Percentiles rank a stretch among this genome's conserved stretches.
Conservation (phyloP, 2,797 vertebrate species). For the Meda fulgida region DNA sequence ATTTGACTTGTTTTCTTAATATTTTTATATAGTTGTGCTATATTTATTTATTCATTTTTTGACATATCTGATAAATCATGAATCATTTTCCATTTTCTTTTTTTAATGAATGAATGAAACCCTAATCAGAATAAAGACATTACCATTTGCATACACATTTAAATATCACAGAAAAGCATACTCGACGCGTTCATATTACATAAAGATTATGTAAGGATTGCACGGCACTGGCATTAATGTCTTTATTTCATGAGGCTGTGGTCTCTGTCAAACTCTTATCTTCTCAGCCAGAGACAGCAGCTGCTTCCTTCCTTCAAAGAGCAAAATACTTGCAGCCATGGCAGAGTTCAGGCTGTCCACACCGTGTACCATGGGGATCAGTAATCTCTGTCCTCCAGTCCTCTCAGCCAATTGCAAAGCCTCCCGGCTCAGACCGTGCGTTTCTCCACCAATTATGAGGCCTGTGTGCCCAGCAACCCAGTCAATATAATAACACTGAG, state of each 20-base stretch:
- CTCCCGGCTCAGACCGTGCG: constrained; percentile 83
- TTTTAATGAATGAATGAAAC: background rate
- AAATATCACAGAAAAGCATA: background rate
- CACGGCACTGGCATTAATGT: background rate
- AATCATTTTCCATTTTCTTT: background rate
- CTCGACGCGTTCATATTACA: background rate
- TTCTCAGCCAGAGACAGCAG: constrained; percentile 54
- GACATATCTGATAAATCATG: background rate
- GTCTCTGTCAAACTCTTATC: constrained; percentile 2
- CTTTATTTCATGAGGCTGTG: background rate
- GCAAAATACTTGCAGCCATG: constrained; percentile 88
- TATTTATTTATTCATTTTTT: background rate
- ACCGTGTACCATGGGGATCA: constrained; percentile 83
- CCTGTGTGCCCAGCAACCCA: constrained; percentile 83
- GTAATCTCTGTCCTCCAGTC: constrained; percentile 80
- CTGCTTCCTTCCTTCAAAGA: constrained; percentile 92
- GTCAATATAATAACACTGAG: constrained; percentile 76
- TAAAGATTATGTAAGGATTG: background rate
- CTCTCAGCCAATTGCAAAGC: constrained; percentile 80
- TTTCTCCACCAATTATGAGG: constrained; percentile 92
- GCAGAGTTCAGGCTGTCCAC: constrained; percentile 94
- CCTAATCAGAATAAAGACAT: background rate
- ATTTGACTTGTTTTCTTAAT: background rate
- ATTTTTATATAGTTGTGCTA: background rate
- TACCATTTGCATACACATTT: background rate